Conservation (phyloP, 1,140 invertebrate species). For the Temnothorax nylanderi region DNA sequence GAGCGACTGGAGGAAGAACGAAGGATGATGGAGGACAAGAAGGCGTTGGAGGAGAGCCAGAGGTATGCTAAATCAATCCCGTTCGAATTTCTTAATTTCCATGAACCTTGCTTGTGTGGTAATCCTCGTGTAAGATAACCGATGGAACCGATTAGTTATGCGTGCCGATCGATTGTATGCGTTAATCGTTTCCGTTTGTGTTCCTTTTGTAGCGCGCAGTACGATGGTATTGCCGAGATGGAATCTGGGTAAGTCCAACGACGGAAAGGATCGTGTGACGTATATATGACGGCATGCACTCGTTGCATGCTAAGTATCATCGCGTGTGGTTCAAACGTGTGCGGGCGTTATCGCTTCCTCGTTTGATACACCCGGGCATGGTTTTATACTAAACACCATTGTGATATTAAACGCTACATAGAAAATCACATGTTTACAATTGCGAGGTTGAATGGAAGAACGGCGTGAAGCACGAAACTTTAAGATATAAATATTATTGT, state of each 20-base stretch:
- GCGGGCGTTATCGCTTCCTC: constrained; percentile 26
- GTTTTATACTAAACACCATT: constrained; percentile 4
- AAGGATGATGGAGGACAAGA: constrained; percentile 86
- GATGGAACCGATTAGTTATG: constrained; percentile 26
- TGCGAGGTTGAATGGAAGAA: neutral
- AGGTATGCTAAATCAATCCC: constrained; percentile 85
- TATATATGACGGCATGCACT: constrained; percentile 30
- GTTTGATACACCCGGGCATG: constrained; percentile 17
- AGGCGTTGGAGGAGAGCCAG: constrained; percentile 84
- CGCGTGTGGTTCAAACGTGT: constrained; percentile 17
- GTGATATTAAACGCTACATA: constrained; percentile 3
- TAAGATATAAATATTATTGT: constrained; percentile 6
- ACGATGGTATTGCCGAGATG: constrained; percentile 86
- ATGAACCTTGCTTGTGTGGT: neutral
- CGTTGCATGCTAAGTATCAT: constrained; percentile 46
- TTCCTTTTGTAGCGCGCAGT: constrained; percentile 84
- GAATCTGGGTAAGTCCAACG: constrained; percentile 85
- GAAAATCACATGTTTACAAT: constrained; percentile 10
- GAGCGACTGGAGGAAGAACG: constrained; percentile 91
- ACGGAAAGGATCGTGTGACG: constrained; percentile 49
- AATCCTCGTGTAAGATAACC: neutral
- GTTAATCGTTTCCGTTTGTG: constrained; percentile 76
- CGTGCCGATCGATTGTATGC: constrained; percentile 49
- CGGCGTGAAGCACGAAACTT: neutral
- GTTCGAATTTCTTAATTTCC: constrained; percentile 5